Conservation (phyloP, 2,797 vertebrate species). For the Anabas testudineus region DNA sequence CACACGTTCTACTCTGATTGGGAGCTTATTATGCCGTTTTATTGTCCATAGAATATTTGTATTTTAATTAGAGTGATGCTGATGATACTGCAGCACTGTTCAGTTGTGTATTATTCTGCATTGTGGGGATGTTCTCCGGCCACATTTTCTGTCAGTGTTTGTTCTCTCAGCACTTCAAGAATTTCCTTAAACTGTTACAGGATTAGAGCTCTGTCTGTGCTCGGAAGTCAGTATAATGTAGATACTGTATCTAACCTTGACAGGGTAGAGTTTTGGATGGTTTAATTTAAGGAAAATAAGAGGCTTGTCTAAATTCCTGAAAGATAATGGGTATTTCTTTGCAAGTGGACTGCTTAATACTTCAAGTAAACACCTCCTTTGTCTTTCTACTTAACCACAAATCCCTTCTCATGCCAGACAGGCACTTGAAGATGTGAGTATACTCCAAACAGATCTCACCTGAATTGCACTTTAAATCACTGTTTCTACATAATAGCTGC, state of each 20-base stretch:
- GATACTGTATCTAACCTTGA: too few relatives aligned
- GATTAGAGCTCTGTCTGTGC: too few relatives aligned
- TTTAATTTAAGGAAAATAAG: too few relatives aligned
- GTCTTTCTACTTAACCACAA: neutral
- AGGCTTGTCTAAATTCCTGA: neutral
- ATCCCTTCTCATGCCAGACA: neutral
- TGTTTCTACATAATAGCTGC: neutral
- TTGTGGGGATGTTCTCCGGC: too few relatives aligned
- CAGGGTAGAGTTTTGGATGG: too few relatives aligned
- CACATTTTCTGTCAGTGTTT: too few relatives aligned
- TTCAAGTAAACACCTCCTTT: neutral
- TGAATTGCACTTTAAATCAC: neutral
- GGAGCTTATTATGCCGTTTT: neutral
- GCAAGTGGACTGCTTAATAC: neutral
- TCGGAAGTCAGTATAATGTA: too few relatives aligned
- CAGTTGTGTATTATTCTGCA: neutral
- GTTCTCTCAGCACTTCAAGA: neutral
- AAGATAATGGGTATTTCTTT: constrained; percentile 1
- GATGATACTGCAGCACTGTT: neutral
- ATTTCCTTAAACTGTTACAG: too few relatives aligned
- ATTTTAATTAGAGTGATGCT: constrained; percentile 12
- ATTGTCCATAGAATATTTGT: neutral
- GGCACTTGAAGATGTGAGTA: neutral
- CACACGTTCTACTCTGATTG: constrained; percentile 29
- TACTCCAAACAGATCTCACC: neutral